Evolutionary conservation across 2,888 invertebrate genomes (phyloP), one percentile per base, ranked within the genome.

Genomic region (Drosophila cracens): DNA sequence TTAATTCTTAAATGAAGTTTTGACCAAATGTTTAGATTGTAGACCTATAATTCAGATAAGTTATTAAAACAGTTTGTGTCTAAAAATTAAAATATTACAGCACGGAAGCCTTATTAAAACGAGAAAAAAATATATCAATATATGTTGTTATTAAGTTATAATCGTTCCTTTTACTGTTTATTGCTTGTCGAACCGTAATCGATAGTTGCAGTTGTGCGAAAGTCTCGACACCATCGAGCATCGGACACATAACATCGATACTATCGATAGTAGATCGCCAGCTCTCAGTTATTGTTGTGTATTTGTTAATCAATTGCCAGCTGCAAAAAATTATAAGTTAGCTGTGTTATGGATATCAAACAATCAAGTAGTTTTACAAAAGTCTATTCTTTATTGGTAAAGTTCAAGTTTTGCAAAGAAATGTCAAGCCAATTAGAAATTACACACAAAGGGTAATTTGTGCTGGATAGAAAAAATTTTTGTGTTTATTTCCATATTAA

Each of bases 21-120:
- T 10, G 31, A 36, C 7, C 43, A 29, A 43, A 69, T 52, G 58
- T 27, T 40, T 40, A 40, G n/a, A 73, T 56, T 73, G 21, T 51
- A 27, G 2, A 56, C 5, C 18, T 66, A 25, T 31, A 49, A 60
- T 43, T 49, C 51, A 40, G n/a, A 70, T 61, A 71, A 71, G 70
- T 70, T 56, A 70, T 71, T 61, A 56, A 62, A 61, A 13, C 18
- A 38, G 5, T 21, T 46, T 59, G 21, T 59, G 25, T 60, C 34
- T 29, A 48, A 34, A 40, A 46, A 60, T 25, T n/a, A 8, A 60
- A 54, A 60, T 27, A 21, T 40, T 29, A 29, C 29, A 36, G 27
- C 36, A 36, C 54, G 1, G 18, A 51, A 25, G 8, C 25, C 49
- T 18, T 49, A 18, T 49, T 49, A 49, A 49, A 46, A 10, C 4